Evolutionary conservation across 2,113 vertebrate genomes (phyloP), one percentile per base, ranked within the genome.

Genomic region (Vicugna pacos): DNA sequence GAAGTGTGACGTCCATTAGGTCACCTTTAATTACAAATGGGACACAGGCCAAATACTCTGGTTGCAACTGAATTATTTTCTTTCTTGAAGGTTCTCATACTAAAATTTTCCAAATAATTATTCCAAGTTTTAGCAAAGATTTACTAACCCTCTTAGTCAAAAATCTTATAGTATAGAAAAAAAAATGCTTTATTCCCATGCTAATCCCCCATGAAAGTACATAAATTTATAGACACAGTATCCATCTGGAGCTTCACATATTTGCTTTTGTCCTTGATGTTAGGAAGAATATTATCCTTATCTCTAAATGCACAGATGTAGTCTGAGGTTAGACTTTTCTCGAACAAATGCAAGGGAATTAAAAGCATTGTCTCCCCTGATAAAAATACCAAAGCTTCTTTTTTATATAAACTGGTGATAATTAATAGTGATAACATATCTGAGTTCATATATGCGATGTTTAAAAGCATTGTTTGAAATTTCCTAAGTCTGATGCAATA

Each of bases 351-450:
- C 22, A n/a, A 94, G 11, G 16, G 28, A 82, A 76, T 75, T 77
- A 58, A 94, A 94, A 81, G 12, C 60, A 92, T 75, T 84, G 8
- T 76, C 20, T 92, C 15, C 42, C 46, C 24, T 92, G 35, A 62
- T 62, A 79, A 95, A 96, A 89, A 32, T 58, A 72, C 26, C 38
- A 73, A 72, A 89, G 11, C 28, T 38, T 67, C 12, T 91, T 77
- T 76, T 88, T 84, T 17, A 67, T 73, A 28, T 58, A 22, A 86
- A 20, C 1, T 13, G 38, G 56, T 56, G 48, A 95, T 89, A 35
- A 92, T 80, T 83, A 80, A 90, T 32, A 38, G 24, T 38, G 83
- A 72, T 65, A 84, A 82, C 26, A 70, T 30, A 89, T 87, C 79
- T 38, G 22, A 76, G 38, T 83, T 91, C 20, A 28, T 32, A 17